These are phyloP conservation scores for Ciconia maguari DNA, from an alignment of 2,113 vertebrate genomes.

Conservation along the genomic window DNA sequence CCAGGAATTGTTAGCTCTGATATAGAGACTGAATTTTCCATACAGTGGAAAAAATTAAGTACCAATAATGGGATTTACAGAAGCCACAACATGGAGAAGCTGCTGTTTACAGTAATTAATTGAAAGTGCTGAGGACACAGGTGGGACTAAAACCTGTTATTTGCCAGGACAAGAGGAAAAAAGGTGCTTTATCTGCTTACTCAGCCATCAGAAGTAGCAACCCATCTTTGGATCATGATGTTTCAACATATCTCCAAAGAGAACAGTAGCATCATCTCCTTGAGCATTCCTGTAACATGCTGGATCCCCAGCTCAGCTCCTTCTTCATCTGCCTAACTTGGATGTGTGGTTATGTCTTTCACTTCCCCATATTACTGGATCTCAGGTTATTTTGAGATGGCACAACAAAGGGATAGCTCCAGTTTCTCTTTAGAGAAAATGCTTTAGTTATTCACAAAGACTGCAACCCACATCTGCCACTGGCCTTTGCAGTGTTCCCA, in stretches of 20 bases:
- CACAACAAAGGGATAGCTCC: background rate
- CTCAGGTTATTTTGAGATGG: background rate
- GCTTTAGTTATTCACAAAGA: background rate
- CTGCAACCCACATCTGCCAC: background rate
- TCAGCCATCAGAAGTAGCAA: background rate
- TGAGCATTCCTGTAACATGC: background rate
- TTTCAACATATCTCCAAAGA: background rate
- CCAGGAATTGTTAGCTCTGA: background rate
- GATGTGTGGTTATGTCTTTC: background rate
- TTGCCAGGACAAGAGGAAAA: background rate
- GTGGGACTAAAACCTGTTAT: background rate
- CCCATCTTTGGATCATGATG: background rate
- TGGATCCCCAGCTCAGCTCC: background rate
- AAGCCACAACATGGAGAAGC: background rate
- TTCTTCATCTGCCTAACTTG: background rate
- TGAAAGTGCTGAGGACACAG: background rate
- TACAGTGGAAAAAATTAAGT: background rate
- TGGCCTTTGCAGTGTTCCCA: background rate
- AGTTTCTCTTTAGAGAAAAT: background rate
- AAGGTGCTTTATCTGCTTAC: background rate
- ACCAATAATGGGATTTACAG: background rate
- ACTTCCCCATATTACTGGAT: background rate
- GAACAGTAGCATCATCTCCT: background rate
- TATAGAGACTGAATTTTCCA: background rate
- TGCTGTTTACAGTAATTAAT: background rate